A percentile compares a stretch with the other conserved stretches of the same genome.
Conservation (phyloP, 2,797 vertebrate genomes). For the Heteromormyrus szaboi region DNA sequence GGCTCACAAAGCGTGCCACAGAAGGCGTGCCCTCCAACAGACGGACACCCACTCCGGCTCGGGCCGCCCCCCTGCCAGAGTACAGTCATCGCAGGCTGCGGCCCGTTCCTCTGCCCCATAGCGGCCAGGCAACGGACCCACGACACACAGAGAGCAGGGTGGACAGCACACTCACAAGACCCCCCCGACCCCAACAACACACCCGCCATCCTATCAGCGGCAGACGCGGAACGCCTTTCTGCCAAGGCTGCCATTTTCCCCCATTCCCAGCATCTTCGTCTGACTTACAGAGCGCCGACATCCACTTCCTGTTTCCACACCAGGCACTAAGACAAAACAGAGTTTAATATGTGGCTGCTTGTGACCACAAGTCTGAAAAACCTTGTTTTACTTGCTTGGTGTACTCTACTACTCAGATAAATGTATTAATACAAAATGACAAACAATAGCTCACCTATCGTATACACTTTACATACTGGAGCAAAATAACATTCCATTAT, state of each 20-base stretch:
- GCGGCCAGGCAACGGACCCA: neutral
- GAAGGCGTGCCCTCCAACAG: neutral
- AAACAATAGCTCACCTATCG: neutral
- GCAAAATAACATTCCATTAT: neutral
- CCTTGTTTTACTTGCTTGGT: neutral
- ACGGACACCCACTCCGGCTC: neutral
- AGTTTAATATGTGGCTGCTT: neutral
- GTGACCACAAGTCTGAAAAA: neutral
- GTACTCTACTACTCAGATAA: neutral
- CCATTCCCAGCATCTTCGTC: neutral
- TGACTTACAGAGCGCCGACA: neutral
- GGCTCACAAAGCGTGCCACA: neutral
- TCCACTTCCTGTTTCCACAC: neutral
- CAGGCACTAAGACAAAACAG: neutral
- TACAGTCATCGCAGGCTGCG: neutral
- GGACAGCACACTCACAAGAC: neutral
- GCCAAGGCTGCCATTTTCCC: neutral
- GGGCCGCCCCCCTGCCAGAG: neutral
- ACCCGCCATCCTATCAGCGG: neutral
- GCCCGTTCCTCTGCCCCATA: neutral
- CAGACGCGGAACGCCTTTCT: neutral
- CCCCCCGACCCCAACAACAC: neutral
- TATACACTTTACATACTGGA: neutral
- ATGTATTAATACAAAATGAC: neutral
- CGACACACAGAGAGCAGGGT: neutral